Evolutionary conservation across 2,113 vertebrate species (phyloP), one percentile per base, ranked within the genome.

Genomic region (Myiozetetes cayanensis): DNA sequence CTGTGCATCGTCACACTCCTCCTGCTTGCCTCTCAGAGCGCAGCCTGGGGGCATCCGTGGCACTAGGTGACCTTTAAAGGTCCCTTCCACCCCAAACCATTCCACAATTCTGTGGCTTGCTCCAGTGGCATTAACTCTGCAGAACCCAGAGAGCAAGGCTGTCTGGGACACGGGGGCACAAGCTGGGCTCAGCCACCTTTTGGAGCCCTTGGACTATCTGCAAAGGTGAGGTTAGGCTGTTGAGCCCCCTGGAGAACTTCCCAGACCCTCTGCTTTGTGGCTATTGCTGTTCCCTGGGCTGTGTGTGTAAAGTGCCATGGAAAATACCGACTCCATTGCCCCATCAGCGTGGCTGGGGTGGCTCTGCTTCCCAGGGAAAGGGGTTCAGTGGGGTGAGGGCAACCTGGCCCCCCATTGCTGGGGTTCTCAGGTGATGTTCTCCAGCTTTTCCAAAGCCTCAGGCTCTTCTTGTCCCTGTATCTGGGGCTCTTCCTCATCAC

Each of bases 31-130:
- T 24, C 39, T 55, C 28, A 8, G 44, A 13, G 37, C 25, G 9
- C 1, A 2, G 20, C 49, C 46, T 2, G 3, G 6, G 17, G 37
- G 43, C 46, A 39, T 13, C 70, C 30, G 1, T 5, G 3, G 46
- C 7, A 12, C 7, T 1, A 49, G 59, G 1, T 33, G 59, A 20
- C 73, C 33, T 78, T 65, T 39, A 50, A 72, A 39, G n/a, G 28
- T 72, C 66, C 24, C 47, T 67, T 47, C 59, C 74, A 31, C 9
- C 5, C 19, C 27, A 19, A 76, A 35, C 55, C 14, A 3, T 44
- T 46, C 44, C 4, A 3, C 4, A 31, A 5, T 41, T 43, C 13
- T 12, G 1, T 4, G 53, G 20, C 67, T 44, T 9, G 33, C 37
- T 55, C 25, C 4, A 10, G 49, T 27, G 52, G 6, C 44, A 3